Percentiles rank a stretch among this genome's conserved stretches.
These are phyloP conservation scores for Drosophila biarmipes DNA, from an alignment of 1,140 invertebrate genomes.

Conservation along the genomic window DNA sequence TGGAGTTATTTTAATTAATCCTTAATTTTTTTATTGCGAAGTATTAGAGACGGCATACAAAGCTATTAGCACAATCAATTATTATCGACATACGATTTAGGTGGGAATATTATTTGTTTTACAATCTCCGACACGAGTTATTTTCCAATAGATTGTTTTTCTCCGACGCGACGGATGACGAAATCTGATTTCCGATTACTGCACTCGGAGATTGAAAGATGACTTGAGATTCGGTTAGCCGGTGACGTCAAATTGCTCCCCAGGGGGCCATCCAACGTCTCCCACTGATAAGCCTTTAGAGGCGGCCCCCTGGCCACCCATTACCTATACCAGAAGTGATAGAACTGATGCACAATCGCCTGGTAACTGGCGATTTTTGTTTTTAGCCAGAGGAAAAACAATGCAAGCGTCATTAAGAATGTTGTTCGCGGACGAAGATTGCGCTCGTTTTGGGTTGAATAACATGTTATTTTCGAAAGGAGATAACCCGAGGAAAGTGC, in stretches of 20 bases:
- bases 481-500: conserved; percentile 66
- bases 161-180: conserved; percentile 42
- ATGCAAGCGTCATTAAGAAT: conserved; percentile 60
- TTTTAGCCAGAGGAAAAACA: conserved; percentile 43
- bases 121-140: conserved; percentile 10
- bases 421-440: conserved; percentile 41
- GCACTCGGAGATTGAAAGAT: conserved; percentile 28
- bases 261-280: conserved; percentile 45
- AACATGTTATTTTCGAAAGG: conserved; percentile 74
- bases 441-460: conserved; percentile 58
- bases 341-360: conserved; percentile 31
- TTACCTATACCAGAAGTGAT: conserved; percentile 8
- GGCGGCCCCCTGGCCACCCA: conserved; percentile 8
- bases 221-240: conserved; percentile 7
- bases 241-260: conserved; percentile 58
- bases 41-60: too few species aligned
- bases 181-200: conserved; percentile 56
- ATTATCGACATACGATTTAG: neutral
- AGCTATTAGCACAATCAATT: too few species aligned
- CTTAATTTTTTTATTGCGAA: too few species aligned
- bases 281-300: conserved; percentile 49
- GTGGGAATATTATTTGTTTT: neutral
- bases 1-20: too few species aligned
- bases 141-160: conserved; percentile 57
- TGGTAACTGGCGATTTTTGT: conserved; percentile 54